These are phyloP conservation scores for Epicampocera succincta DNA, from an alignment of 2,888 invertebrate species.

Conservation along the genomic window DNA sequence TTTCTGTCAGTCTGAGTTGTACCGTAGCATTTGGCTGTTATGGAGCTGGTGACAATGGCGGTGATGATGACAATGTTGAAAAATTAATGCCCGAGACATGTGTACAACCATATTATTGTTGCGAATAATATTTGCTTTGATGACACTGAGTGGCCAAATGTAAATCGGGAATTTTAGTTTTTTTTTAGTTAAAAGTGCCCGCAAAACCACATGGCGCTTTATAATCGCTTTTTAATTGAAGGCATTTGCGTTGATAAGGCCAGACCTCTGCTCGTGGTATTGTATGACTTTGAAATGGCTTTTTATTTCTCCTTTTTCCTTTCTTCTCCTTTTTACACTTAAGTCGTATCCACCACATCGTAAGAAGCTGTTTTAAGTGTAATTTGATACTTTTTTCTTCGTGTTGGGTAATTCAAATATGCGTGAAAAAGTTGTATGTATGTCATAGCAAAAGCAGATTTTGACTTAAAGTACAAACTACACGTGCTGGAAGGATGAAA, in stretches of 20 bases:
- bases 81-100: constrained; percentile 40
- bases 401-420: too few relatives aligned
- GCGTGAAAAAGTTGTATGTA: too few relatives aligned
- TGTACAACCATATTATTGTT: constrained; percentile 32
- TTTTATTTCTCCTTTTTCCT: not conserved
- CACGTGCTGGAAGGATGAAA: too few relatives aligned
- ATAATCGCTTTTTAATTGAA: constrained; percentile 4
- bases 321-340: too few relatives aligned
- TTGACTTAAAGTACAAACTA: too few relatives aligned
- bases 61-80: constrained; percentile 11
- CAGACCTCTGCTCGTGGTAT: not conserved
- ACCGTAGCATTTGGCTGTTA: constrained; percentile 1
- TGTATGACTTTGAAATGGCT: not conserved
- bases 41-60: not conserved
- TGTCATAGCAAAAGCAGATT: too few relatives aligned
- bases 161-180: not conserved
- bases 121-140: constrained; percentile 31
- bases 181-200: not conserved
- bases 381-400: not conserved
- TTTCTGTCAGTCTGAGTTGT: constrained; percentile 11
- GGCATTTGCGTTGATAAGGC: not conserved
- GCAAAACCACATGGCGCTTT: constrained; percentile 37
- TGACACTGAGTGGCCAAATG: not conserved
- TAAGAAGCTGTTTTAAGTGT: not conserved
- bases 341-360: too few relatives aligned